phyloP scores from a whole-genome alignment of 2,888 invertebrate genomes.

The Teinopalpus imperialis region DNA sequence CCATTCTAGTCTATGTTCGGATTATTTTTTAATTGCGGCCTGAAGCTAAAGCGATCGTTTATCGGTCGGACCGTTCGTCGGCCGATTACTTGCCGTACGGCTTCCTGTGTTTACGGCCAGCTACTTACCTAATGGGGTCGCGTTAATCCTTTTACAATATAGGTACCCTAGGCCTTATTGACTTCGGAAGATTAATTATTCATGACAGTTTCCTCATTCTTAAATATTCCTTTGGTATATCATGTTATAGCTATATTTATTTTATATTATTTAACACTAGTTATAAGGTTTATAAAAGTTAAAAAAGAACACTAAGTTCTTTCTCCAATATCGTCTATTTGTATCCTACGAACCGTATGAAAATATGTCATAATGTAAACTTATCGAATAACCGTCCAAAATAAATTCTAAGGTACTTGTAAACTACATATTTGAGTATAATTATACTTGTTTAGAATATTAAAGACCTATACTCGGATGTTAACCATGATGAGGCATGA shows the following conservation, averaged over 20 bases:
- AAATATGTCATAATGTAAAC: no score
- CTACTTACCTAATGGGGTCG: constrained; percentile 21
- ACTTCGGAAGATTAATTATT: background rate
- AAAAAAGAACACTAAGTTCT: no score
- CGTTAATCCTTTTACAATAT: constrained; percentile 24
- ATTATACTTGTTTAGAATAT: no score
- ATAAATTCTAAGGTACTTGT: no score
- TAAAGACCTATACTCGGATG: no score
- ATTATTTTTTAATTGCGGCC: constrained; percentile 28
- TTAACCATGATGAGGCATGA: no score
- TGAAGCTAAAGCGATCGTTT: constrained; percentile 28
- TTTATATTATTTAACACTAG: background rate
- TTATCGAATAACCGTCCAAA: no score
- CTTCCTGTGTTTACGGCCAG: constrained; percentile 36
- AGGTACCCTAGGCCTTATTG: constrained; percentile 11
- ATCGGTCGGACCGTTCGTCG: constrained; percentile 37
- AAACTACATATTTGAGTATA: no score
- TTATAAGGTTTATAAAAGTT: no score
- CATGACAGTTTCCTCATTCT: constrained; percentile 27
- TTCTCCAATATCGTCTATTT: no score
- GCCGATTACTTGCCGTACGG: constrained; percentile 34
- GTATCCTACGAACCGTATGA: no score
- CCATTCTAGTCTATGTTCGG: constrained; percentile 21
- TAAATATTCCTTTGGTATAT: constrained; percentile 1
- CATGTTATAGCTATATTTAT: constrained; percentile 2